Evolutionary conservation across 2,797 vertebrate species (phyloP), one percentile per base, ranked within the genome.

Genomic region (Cyclopterus lumpus): DNA sequence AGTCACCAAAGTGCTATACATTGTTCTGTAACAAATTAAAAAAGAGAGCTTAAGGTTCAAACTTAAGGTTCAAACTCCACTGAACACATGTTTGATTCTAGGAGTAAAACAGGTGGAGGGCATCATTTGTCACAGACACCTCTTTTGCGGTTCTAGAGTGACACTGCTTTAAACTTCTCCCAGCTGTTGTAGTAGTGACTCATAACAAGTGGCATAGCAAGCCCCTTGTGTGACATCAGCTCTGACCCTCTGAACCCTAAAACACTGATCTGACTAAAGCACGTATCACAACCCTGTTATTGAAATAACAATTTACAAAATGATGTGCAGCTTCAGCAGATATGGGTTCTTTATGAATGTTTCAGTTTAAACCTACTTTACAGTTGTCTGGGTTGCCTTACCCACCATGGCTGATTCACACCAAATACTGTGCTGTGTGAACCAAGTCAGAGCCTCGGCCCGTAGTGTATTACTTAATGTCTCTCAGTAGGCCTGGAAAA

Each of bases 401-500:
- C 40, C 24, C 64, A 75, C 63, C 67, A 49, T 64, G 59, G 54
- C 49, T 64, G 22, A 79, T 51, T 26, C 34, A 61, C 16, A 61
- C 28, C 8, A 42, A 22, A 71, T 28, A 62, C 5, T 66, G 40
- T 44, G 16, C 38, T 67, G 71, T 74, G 70, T 78, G 67, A 78
- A 86, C 65, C 75, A 79, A 85, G 67, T 66, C 60, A 51, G 44
- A 77, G 61, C 26, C 58, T 4, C 18, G 34, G 70, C 65, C 85
- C 49, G n/a, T n/a, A 38, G 60, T 75, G 80, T 81, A 73, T 79
- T 69, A 46, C 49, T 77, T 30, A 70, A 77, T 78, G 68, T 83
- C 71, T 86, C 71, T 67, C 67, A 66, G 70, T 59, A 48, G 72
- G 77, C 75, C 49, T 79, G 69, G 74, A 77, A 86, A 82, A 87